Percentiles rank a stretch among this genome's conserved stretches.
Conservation (phyloP, 2,113 vertebrate species). For the Cyanoderma ruficeps region DNA sequence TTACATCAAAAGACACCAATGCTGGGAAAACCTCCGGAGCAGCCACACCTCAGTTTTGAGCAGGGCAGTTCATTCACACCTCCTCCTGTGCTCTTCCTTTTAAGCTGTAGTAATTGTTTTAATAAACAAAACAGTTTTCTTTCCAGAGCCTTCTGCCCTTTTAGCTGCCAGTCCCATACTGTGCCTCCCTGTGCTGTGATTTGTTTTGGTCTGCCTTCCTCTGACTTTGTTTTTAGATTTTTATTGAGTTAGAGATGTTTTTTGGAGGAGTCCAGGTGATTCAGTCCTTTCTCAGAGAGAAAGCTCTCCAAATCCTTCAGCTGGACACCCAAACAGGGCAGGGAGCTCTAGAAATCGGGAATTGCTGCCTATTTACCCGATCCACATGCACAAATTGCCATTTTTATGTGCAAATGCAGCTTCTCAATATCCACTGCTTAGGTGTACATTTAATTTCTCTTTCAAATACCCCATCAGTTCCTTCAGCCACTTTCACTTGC, state of each 20-base stretch:
- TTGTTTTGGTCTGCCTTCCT: not conserved
- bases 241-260: not conserved
- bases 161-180: not conserved
- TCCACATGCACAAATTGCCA: not conserved
- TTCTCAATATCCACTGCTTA: not conserved
- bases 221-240: not conserved
- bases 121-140: constrained; percentile 61
- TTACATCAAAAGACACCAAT: constrained; percentile 67
- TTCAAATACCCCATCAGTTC: not conserved
- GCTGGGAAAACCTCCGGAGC: constrained; percentile 65
- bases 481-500: not conserved
- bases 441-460: not conserved
- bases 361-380: not conserved
- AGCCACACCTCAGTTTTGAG: constrained; percentile 54
- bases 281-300: not conserved
- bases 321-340: not conserved
- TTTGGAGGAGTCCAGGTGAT: not conserved
- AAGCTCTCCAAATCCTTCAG: not conserved
- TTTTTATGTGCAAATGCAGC: not conserved
- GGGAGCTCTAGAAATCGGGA: not conserved
- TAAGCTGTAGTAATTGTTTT: constrained; percentile 43
- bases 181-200: not conserved
- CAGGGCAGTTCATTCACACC: constrained; percentile 54
- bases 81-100: constrained; percentile 48
- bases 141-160: not conserved